These are phyloP conservation scores for Acanthiza pusilla DNA, from an alignment of 2,797 vertebrate genomes.

Conservation along the genomic window DNA sequence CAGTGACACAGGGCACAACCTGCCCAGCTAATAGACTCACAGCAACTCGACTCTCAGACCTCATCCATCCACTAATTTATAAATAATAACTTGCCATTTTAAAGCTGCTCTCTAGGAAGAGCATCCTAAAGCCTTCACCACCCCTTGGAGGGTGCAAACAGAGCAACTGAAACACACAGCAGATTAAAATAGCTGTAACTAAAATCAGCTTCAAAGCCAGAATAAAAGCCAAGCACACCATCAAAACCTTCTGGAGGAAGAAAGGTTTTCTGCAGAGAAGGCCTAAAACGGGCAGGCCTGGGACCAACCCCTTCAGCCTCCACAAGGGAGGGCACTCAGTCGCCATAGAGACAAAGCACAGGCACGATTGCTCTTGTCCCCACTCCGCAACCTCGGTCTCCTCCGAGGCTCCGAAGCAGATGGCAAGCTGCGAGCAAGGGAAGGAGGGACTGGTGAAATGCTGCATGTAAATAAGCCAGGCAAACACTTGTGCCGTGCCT, in stretches of 20 bases:
- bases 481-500: slow-evolving; percentile 13
- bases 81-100: slow-evolving; percentile 31
- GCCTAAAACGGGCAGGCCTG: not conserved
- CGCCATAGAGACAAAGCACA: slow-evolving; percentile 34
- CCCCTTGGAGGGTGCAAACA: not conserved
- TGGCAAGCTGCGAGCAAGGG: slow-evolving; percentile 15
- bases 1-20: slow-evolving; percentile 26
- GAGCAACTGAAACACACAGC: not conserved
- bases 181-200: not conserved
- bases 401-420: not conserved
- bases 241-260: not conserved
- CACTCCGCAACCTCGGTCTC: not conserved
- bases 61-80: slow-evolving; percentile 3
- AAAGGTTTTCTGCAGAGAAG: not conserved
- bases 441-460: slow-evolving; percentile 27
- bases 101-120: slow-evolving; percentile 18
- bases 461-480: slow-evolving; percentile 53
- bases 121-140: not conserved
- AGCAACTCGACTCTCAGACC: slow-evolving; percentile 2
- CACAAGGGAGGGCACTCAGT: not conserved
- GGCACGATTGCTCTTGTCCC: not conserved
- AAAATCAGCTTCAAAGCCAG: not conserved
- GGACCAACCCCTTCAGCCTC: not conserved
- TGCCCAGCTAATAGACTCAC: slow-evolving; percentile 28
- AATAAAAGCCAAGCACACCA: not conserved